Evolutionary conservation across 1,140 invertebrate species (phyloP).

Genomic region (Microplitis demolitor): DNA sequence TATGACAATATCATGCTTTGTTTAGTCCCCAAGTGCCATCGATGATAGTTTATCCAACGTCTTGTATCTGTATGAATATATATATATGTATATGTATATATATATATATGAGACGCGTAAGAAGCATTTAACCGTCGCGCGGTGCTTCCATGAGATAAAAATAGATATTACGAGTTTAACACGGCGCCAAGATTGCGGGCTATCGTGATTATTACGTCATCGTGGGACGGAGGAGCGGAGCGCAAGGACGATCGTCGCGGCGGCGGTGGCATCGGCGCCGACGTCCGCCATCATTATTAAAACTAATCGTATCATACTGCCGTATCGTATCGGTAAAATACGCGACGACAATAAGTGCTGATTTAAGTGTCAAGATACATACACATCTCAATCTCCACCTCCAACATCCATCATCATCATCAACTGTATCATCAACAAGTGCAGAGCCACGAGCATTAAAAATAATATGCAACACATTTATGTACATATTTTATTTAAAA

Average conservation of each 20-base stretch:
- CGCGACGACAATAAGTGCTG: not conserved
- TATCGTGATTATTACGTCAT: slow-evolving; percentile 60
- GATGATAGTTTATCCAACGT: not conserved
- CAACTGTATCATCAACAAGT: not conserved
- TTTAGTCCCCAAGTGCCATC: not conserved
- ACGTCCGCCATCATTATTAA: slow-evolving; percentile 20
- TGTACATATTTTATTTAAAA: slow-evolving; percentile 36
- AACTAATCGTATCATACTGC: not conserved
- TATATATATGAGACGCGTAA: not conserved
- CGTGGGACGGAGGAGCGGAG: slow-evolving; percentile 45
- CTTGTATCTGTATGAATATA: not conserved
- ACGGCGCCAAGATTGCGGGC: slow-evolving; percentile 59
- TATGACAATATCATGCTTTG: slow-evolving; percentile 1
- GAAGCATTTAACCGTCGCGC: slow-evolving; percentile 27
- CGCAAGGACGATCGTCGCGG: slow-evolving; percentile 49
- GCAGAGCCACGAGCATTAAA: not conserved
- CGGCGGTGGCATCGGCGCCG: slow-evolving; percentile 32
- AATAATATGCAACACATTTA: slow-evolving; percentile 11
- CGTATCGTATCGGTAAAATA: slow-evolving; percentile 1
- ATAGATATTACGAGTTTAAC: slow-evolving; percentile 60
- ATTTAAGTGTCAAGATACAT: not conserved
- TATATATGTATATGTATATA: not conserved
- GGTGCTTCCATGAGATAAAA: slow-evolving; percentile 55
- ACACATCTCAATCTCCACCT: too few relatives aligned
- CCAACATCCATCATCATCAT: too few relatives aligned